Conservation (phyloP, 2,888 invertebrate genomes). For the Luperina testacea region DNA sequence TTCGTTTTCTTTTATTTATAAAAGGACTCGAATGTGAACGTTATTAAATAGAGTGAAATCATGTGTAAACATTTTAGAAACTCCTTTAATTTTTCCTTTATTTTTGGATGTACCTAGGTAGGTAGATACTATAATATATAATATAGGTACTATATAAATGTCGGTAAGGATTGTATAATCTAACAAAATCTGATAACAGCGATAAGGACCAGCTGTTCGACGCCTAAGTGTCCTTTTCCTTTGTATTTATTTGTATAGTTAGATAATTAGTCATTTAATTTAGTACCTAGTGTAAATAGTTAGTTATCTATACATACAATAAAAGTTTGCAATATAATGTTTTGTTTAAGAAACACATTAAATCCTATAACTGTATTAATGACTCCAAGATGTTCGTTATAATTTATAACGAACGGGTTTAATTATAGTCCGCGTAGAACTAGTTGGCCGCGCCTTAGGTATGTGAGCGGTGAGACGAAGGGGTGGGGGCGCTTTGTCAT, state of each 20-base stretch:
- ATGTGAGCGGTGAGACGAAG: too few relatives aligned
- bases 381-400: not conserved
- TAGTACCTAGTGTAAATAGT: not conserved
- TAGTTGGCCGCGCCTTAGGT: too few relatives aligned
- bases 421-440: not conserved
- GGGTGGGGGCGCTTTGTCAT: too few relatives aligned
- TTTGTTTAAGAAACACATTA: not conserved
- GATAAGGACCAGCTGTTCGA: not conserved
- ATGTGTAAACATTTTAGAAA: conserved; percentile 41
- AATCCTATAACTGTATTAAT: not conserved
- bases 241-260: not conserved
- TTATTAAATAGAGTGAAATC: conserved; percentile 54
- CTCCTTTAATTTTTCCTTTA: conserved; percentile 10
- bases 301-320: too few relatives aligned
- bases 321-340: not conserved
- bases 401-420: conserved; percentile 12
- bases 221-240: not conserved
- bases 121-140: too few relatives aligned
- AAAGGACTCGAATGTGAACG: conserved; percentile 61
- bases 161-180: not conserved
- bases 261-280: not conserved
- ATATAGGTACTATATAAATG: not conserved
- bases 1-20: conserved; percentile 68
- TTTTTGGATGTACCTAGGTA: conserved; percentile 7
- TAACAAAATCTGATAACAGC: not conserved